Conservation (phyloP, 2,797 vertebrate genomes). For the Galaxias olidus region DNA sequence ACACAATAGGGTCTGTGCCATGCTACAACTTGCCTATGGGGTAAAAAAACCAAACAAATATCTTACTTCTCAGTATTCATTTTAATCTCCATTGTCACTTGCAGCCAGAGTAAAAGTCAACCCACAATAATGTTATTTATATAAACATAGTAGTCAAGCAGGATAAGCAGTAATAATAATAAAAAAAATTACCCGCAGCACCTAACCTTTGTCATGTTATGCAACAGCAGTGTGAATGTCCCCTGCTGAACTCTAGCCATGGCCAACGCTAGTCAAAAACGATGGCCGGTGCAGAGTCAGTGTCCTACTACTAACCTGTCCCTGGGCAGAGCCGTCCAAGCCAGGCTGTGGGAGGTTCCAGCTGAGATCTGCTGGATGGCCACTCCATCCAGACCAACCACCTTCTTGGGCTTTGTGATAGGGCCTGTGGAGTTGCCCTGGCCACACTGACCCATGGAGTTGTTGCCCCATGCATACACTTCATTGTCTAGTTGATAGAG, state of each 20-base stretch:
- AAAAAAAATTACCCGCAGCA: not conserved
- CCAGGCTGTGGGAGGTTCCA: slow-evolving; percentile 83
- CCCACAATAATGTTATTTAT: no score
- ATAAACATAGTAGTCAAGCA: not conserved
- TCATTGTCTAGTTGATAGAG: slow-evolving; percentile 73
- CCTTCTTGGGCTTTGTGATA: slow-evolving; percentile 83
- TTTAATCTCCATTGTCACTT: no score
- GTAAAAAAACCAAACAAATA: slow-evolving; percentile 9
- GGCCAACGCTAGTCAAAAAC: not conserved
- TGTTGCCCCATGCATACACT: slow-evolving; percentile 84
- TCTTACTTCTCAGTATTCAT: no score
- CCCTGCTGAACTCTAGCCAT: not conserved
- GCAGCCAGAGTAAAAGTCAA: no score
- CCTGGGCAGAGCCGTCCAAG: slow-evolving; percentile 81
- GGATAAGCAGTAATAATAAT: not conserved
- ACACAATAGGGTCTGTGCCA: slow-evolving; percentile 85
- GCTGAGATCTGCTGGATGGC: slow-evolving; percentile 83
- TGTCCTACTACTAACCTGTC: slow-evolving; percentile 70
- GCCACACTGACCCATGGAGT: slow-evolving; percentile 85
- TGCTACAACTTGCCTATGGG: slow-evolving; percentile 78
- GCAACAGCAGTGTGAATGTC: not conserved
- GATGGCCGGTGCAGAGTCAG: not conserved
- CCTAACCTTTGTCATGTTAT: slow-evolving; percentile 6
- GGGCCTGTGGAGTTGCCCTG: slow-evolving; percentile 83
- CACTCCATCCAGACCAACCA: slow-evolving; percentile 78